phyloP scores from a whole-genome alignment of 2,113 vertebrate genomes.

The Irena cyanogastra region DNA sequence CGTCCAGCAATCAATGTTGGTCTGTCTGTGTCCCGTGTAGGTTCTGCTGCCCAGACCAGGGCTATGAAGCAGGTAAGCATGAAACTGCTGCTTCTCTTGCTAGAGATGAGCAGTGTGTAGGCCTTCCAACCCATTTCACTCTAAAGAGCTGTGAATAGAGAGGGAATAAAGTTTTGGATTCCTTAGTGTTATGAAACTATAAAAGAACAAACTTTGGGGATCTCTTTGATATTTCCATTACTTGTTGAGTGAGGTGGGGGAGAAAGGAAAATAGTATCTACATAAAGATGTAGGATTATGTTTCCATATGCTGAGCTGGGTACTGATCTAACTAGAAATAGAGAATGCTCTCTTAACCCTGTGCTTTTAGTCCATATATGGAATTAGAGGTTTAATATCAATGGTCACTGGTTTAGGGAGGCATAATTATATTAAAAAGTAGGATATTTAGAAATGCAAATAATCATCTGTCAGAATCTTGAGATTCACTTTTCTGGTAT shows the following conservation, averaged over 20 bases:
- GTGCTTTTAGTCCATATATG: background rate
- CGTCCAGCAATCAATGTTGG: slow-evolving; percentile 97
- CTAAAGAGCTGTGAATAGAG: background rate
- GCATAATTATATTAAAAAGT: background rate
- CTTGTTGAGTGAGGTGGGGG: background rate
- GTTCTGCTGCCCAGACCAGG: slow-evolving; percentile 96
- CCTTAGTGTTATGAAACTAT: background rate
- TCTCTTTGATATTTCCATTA: background rate
- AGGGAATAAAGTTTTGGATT: background rate
- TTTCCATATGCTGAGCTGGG: background rate
- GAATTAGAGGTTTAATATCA: background rate
- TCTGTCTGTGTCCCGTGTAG: slow-evolving; percentile 96
- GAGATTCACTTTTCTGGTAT: background rate
- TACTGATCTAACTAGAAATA: background rate
- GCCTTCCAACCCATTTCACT: background rate
- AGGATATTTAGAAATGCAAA: background rate
- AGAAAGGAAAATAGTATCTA: background rate
- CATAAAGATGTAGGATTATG: background rate
- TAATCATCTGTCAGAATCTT: background rate
- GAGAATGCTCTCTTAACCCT: background rate
- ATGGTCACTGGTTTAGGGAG: background rate
- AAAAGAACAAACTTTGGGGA: background rate
- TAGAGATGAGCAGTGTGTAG: background rate
- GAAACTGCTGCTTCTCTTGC: background rate
- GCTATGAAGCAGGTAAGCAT: slow-evolving; percentile 93